phyloP scores from a whole-genome alignment of 1,140 invertebrate species.

The Vollenhovia emeryi region DNA sequence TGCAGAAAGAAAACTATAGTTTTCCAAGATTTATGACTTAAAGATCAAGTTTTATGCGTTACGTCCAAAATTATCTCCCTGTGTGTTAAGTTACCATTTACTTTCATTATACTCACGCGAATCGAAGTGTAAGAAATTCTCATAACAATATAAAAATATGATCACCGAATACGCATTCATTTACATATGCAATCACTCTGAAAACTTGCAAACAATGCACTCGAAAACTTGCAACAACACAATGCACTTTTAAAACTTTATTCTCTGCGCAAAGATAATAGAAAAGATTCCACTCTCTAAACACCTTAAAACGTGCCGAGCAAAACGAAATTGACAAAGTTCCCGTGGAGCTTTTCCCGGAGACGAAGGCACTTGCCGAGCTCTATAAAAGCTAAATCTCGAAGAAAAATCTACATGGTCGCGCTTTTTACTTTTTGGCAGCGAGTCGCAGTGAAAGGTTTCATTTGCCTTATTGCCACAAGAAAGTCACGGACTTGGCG shows the following conservation, averaged over 20 bases:
- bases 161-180: not conserved
- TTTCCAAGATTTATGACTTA: not conserved
- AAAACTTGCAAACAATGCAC: not conserved
- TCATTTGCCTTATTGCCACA: not conserved
- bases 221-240: not conserved
- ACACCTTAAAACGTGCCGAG: not conserved
- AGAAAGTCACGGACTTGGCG: constrained; percentile 5
- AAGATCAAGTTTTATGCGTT: not conserved
- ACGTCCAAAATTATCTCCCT: not conserved
- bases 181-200: not conserved
- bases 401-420: constrained; percentile 25
- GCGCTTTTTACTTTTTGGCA: not conserved
- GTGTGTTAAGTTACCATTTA: not conserved
- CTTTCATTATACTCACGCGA: not conserved
- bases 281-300: not conserved
- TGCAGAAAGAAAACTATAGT: not conserved
- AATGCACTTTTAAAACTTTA: not conserved
- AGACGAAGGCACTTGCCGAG: not conserved
- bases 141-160: not conserved
- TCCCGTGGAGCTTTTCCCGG: constrained; percentile 1
- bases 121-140: not conserved
- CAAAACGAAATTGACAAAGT: constrained; percentile 14
- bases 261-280: not conserved
- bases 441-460: not conserved
- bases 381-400: constrained; percentile 25